Evolutionary conservation across 2,113 vertebrate genomes (phyloP), one percentile per base, ranked within the genome.

Genomic region (Sakesphorus luctuosus): DNA sequence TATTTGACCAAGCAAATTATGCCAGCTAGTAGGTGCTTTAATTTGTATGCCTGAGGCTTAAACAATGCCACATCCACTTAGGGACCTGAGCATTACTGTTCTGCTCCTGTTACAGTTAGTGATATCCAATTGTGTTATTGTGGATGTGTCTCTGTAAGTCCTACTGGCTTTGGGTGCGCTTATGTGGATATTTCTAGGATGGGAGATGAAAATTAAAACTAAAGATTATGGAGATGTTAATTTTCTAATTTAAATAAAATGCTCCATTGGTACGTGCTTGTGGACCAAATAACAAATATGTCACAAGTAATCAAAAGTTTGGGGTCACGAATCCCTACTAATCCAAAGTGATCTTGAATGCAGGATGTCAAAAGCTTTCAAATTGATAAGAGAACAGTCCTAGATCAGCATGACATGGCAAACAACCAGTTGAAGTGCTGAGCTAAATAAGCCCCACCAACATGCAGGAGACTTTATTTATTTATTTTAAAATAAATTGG

Each of bases 1-100:
- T 96, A 96, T 90, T 79, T 96, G 96, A 96, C 97, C 95, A 97
- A 95, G 92, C 96, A 96, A 97, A 94, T 97, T 95, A 96, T 4
- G 10, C 84, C 96, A 96, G 92, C 94, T 97, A 96, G 74, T 93
- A 96, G 97, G 96, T 96, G 84, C 95, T 94, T 97, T 96, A 96
- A 97, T 97, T 96, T 97, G 92, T 93, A n/a, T 38, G 85, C 96
- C 97, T 85, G 87, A 40, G 96, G 97, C 96, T 97, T 95, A 93
- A 89, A 84, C 93, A 96, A 97, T 77, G 95, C 95, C 97, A 96
- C 95, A 96, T 97, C 92, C 84, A 94, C 71, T 96, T 97, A 97
- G 83, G 62, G 83, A 97, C 93, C 94, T 84, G 90, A 96, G 80
- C 50, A 0, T 96, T 97, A 89, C 94, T 81, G 83, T 87, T 97